Conservation (phyloP, 2,888 invertebrate species). For the Parascotia fuliginaria region DNA sequence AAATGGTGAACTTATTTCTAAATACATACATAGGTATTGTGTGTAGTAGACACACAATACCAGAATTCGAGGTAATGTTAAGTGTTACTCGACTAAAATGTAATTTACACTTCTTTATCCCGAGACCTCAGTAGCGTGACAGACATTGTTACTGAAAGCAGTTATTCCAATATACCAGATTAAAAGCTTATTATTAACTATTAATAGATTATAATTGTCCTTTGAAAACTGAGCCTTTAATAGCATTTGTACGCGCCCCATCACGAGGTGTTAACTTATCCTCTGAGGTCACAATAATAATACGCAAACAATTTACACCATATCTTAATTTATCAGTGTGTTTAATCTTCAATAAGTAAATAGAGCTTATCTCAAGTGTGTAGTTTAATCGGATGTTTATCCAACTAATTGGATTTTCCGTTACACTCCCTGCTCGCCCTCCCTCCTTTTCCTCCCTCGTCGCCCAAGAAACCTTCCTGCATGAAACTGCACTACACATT, state of each 20-base stretch:
- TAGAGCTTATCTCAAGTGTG: constrained; percentile 66
- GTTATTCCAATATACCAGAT: no score
- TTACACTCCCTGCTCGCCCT: constrained; percentile 38
- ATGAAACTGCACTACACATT: constrained; percentile 58
- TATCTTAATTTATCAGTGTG: constrained; percentile 54
- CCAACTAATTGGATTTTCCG: constrained; percentile 76
- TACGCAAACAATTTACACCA: constrained; percentile 48
- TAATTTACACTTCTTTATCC: no score
- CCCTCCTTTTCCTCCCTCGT: constrained; percentile 10
- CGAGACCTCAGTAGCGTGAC: no score
- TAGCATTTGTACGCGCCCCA: constrained; percentile 8
- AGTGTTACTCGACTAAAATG: no score
- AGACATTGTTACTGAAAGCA: no score
- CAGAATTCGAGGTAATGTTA: no score
- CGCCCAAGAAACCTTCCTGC: constrained; percentile 44
- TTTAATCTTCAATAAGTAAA: constrained; percentile 62
- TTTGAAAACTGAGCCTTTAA: background rate
- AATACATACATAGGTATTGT: no score
- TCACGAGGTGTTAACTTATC: constrained; percentile 21
- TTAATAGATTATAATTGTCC: no score
- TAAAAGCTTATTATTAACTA: no score
- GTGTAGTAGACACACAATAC: no score
- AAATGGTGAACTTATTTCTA: no score
- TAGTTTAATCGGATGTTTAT: constrained; percentile 75
- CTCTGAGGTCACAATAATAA: constrained; percentile 32